A percentile compares a stretch with the other conserved stretches of the same genome.
phyloP scores from a whole-genome alignment of 2,113 vertebrate genomes.

The Dromaius novaehollandiae region DNA sequence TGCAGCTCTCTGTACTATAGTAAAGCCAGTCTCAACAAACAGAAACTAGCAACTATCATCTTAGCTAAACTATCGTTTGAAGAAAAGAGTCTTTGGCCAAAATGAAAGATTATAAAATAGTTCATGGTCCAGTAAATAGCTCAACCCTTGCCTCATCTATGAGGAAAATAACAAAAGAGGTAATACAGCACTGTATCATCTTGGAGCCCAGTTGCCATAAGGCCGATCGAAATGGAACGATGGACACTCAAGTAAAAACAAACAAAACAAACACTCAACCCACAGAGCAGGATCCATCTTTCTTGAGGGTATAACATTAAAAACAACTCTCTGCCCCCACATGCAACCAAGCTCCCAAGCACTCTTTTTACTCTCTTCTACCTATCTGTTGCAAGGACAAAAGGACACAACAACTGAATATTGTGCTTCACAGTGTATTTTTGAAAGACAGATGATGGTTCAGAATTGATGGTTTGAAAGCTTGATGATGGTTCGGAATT shows the following conservation, averaged over 20 bases:
- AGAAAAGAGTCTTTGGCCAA: neutral
- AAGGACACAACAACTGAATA: neutral
- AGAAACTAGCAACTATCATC: neutral
- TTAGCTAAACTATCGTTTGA: neutral
- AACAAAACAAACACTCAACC: neutral
- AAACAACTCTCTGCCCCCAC: neutral
- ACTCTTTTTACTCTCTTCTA: constrained; percentile 45
- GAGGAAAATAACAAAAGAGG: neutral
- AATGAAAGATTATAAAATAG: neutral
- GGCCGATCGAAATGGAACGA: neutral
- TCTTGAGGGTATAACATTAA: neutral
- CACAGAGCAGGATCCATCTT: neutral
- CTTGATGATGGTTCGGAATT: neutral
- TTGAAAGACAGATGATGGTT: constrained; percentile 3
- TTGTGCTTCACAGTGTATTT: constrained; percentile 21
- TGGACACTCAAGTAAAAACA: neutral
- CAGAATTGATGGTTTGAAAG: too few species aligned
- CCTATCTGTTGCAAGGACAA: constrained; percentile 40
- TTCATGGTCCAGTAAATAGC: neutral
- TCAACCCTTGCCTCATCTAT: neutral
- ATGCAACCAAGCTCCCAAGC: neutral
- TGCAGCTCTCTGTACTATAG: neutral
- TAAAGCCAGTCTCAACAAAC: neutral
- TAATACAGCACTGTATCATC: neutral
- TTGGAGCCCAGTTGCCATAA: neutral